Percentiles rank a stretch among this genome's conserved stretches.
These are phyloP conservation scores for Notarius lentiginosus DNA, from an alignment of 2,113 vertebrate genomes.

Conservation along the genomic window DNA sequence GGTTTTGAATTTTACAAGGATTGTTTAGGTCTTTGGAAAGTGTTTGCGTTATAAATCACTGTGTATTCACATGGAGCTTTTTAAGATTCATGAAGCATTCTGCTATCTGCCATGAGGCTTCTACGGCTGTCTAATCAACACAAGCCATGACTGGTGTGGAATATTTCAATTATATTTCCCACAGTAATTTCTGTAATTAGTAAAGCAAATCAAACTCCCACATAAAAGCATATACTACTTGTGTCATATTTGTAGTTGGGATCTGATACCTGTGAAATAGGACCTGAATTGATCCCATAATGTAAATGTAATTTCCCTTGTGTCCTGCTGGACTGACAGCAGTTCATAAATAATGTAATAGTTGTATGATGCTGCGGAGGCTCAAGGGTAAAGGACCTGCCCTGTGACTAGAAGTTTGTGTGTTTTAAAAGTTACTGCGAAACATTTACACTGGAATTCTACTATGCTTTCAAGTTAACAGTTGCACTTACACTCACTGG, in stretches of 20 bases:
- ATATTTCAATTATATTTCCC: slow-evolving; percentile 14
- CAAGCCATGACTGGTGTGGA: background rate
- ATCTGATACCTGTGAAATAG: background rate
- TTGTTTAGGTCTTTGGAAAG: slow-evolving; percentile 3
- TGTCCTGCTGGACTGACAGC: slow-evolving; percentile 2
- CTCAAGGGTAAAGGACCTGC: background rate
- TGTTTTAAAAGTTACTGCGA: background rate
- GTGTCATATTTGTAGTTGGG: background rate
- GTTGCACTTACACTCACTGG: background rate
- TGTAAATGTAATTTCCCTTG: background rate
- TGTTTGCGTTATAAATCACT: slow-evolving; percentile 23
- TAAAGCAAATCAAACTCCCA: background rate
- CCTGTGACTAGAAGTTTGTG: background rate
- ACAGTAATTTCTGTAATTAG: background rate
- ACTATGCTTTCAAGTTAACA: background rate
- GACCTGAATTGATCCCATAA: background rate
- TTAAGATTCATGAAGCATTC: slow-evolving; percentile 24
- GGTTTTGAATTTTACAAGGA: slow-evolving; percentile 56
- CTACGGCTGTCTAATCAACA: background rate
- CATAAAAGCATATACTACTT: background rate
- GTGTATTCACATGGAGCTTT: slow-evolving; percentile 7
- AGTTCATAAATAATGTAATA: background rate
- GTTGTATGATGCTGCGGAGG: background rate
- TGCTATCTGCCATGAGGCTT: slow-evolving; percentile 11
- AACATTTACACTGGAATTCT: background rate